These are phyloP conservation scores for Odocoileus virginianus DNA, from an alignment of 2,113 vertebrate species.

Conservation along the genomic window DNA sequence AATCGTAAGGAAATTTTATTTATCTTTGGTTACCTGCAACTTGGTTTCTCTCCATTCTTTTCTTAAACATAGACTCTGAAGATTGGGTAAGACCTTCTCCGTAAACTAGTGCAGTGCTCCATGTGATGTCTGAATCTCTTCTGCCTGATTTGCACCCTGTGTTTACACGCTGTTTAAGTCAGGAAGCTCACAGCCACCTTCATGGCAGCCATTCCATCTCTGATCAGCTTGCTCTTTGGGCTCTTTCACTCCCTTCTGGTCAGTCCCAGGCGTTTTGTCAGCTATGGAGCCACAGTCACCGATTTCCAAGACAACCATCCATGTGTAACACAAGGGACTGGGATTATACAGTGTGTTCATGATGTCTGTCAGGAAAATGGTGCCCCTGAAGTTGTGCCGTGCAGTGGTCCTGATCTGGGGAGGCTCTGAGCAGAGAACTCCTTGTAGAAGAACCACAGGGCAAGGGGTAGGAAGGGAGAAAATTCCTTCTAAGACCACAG, in stretches of 20 bases:
- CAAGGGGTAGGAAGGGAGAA: neutral
- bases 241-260: neutral
- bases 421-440: neutral
- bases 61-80: neutral
- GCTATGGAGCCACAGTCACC: neutral
- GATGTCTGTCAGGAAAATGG: neutral
- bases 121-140: neutral
- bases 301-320: neutral
- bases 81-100: neutral
- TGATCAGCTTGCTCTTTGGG: neutral
- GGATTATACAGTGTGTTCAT: fast-evolving
- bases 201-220: neutral
- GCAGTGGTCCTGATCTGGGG: neutral
- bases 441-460: neutral
- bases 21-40: neutral
- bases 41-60: neutral
- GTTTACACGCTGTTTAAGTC: neutral
- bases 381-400: neutral
- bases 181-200: neutral
- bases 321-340: fast-evolving
- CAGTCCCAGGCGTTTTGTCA: neutral
- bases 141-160: neutral
- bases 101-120: neutral
- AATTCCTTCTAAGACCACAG: neutral
- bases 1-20: neutral